These are phyloP conservation scores for Anoplopoma fimbria DNA, from an alignment of 2,113 vertebrate species.

Conservation along the genomic window DNA sequence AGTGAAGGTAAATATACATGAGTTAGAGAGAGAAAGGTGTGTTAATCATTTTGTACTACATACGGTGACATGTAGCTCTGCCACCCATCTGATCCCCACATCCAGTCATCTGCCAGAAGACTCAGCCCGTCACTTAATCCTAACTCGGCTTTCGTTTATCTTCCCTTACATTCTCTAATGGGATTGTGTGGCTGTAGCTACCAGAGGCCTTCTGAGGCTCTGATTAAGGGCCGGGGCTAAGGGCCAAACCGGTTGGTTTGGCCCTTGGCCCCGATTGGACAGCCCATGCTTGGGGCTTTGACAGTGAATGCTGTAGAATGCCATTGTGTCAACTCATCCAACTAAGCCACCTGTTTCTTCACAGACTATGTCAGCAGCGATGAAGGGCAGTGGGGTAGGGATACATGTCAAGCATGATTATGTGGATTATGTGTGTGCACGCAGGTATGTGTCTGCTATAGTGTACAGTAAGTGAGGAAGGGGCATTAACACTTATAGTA, in stretches of 20 bases:
- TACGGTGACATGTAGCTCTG: constrained; percentile 46
- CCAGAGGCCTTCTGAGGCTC: constrained; percentile 28
- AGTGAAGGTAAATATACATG: neutral
- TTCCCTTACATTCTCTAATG: constrained; percentile 53
- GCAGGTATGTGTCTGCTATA: constrained; percentile 6
- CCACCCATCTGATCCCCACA: constrained; percentile 29
- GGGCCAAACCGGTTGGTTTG: too few species aligned
- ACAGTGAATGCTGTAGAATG: neutral
- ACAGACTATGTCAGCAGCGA: constrained; percentile 14
- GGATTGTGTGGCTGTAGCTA: constrained; percentile 61
- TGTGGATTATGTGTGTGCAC: neutral
- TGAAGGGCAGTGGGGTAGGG: neutral
- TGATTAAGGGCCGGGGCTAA: neutral
- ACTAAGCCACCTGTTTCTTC: constrained; percentile 40
- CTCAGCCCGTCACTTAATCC: constrained; percentile 65
- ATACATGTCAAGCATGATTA: neutral
- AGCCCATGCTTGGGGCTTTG: neutral
- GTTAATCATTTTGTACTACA: constrained; percentile 46
- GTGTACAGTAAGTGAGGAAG: constrained; percentile 12
- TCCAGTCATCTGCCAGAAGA: constrained; percentile 58
- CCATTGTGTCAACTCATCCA: constrained; percentile 17
- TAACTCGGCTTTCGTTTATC: constrained; percentile 16
- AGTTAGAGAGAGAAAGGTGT: neutral
- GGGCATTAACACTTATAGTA: constrained; percentile 1
- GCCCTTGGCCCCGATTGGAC: too few species aligned